phyloP scores from a whole-genome alignment of 1,140 invertebrate genomes.

The Tetramorium alpestre region DNA sequence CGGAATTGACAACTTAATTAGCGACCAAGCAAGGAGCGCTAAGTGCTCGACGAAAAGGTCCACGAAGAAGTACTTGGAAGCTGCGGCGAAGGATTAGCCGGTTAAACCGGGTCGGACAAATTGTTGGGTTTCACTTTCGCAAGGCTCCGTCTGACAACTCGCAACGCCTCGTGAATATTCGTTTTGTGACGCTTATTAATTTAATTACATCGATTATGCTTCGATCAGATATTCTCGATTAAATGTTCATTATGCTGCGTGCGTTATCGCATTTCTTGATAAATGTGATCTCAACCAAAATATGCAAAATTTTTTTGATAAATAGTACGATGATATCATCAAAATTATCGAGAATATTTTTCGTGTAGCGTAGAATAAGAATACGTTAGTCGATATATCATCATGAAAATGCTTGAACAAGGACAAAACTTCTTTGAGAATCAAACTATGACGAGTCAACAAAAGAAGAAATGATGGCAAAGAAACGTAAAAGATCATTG shows the following conservation, averaged over 20 bases:
- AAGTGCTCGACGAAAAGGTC: slow-evolving; percentile 60
- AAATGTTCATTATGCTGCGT: background rate
- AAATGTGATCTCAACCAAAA: background rate
- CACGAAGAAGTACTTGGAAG: slow-evolving; percentile 48
- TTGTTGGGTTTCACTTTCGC: slow-evolving; percentile 59
- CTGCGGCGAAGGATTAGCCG: slow-evolving; percentile 55
- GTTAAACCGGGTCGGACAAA: slow-evolving; percentile 59
- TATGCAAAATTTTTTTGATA: slow-evolving; percentile 11
- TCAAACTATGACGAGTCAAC: slow-evolving; percentile 44
- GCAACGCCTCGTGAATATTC: slow-evolving; percentile 53
- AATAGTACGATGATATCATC: background rate
- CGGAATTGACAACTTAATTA: slow-evolving; percentile 78
- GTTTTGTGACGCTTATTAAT: slow-evolving; percentile 54
- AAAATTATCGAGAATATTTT: background rate
- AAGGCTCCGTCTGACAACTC: slow-evolving; percentile 45
- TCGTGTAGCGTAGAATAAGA: no score
- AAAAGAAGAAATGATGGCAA: slow-evolving; percentile 8
- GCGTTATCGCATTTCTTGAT: slow-evolving; percentile 19
- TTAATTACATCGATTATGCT: slow-evolving; percentile 36
- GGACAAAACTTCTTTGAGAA: slow-evolving; percentile 48
- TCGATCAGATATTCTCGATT: slow-evolving; percentile 41
- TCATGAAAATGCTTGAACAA: slow-evolving; percentile 12
- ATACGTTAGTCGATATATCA: slow-evolving; percentile 26
- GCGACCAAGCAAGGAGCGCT: slow-evolving; percentile 48
- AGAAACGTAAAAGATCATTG: slow-evolving; percentile 49